These are phyloP conservation scores for Trachymyrmex septentrionalis DNA, from an alignment of 1,140 invertebrate genomes.

Conservation along the genomic window DNA sequence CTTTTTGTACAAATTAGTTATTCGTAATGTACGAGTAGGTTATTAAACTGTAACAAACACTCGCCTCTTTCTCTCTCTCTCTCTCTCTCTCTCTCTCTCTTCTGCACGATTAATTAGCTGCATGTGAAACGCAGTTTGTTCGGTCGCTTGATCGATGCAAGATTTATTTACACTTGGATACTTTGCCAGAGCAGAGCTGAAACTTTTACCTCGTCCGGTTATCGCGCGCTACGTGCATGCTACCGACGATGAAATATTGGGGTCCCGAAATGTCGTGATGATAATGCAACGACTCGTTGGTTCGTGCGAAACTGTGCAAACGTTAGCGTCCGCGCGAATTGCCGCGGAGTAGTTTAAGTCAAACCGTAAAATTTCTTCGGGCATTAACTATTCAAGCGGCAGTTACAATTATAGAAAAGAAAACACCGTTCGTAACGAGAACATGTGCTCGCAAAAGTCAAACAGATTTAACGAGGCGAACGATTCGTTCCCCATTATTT, in stretches of 20 bases:
- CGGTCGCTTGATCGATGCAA: constrained; percentile 50
- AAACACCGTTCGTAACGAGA: background rate
- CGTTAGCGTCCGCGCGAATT: constrained; percentile 32
- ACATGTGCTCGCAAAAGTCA: constrained; percentile 4
- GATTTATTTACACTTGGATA: constrained; percentile 55
- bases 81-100: no score
- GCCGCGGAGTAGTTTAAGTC: constrained; percentile 26
- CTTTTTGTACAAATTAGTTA: background rate
- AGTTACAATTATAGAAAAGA: constrained; percentile 49
- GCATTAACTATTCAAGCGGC: constrained; percentile 28
- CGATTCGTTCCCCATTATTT: background rate
- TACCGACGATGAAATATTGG: constrained; percentile 46
- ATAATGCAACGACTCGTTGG: constrained; percentile 28
- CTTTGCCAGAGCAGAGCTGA: constrained; percentile 6
- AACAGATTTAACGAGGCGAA: background rate
- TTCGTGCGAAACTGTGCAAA: constrained; percentile 44
- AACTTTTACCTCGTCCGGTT: constrained; percentile 45
- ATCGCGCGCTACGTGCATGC: background rate
- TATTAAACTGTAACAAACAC: background rate
- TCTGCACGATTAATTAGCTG: constrained; percentile 33
- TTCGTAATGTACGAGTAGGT: background rate
- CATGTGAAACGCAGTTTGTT: constrained; percentile 28
- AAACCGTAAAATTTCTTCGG: constrained; percentile 38
- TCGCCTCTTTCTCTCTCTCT: background rate
- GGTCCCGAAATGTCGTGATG: constrained; percentile 32